Base-by-base conservation (phyloP, 2,888 invertebrate genomes). In the Thymelicus sylvestris region DNA sequence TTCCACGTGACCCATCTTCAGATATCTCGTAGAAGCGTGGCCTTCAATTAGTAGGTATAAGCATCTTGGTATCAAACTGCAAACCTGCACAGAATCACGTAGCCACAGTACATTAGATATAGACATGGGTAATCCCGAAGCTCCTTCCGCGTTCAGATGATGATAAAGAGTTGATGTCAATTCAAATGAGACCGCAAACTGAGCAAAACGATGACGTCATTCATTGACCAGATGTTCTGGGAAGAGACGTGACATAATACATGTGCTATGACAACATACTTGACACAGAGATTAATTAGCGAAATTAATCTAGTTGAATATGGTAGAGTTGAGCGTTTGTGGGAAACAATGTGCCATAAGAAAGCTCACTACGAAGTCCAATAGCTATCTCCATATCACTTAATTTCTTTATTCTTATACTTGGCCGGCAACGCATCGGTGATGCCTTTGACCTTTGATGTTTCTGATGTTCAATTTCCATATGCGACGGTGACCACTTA, bases 81-180 rank as follows among this genome's bases (percentile, higher is more conserved):
- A 31, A 31, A 57, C 31, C 12, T 57, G 31, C 15, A 8, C 19
- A 15, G 15, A 52, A 52, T 15, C 15, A 52, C 50, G 50, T 19
- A 52, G 50, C 50, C 50, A 19, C 7, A 15, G 2, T 50, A n/a
- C 15, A 19, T 6, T 19, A 7, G 50, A 52, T 15, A 52, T 52
- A 52, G 50, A 15, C 50, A 7, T 52, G 50, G 15, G 50, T 52
- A 52, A 52, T 52, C 50, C 50, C 50, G 8, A 47, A 8, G 19
- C 50, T 52, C 15, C 50, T 52, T 52, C 50, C 50, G 50, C 15
- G 19, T 52, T 15, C 0, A 15, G 50, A 52, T 19, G 50, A 52
- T 19, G 50, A 52, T 52, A 52, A 52, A 52, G 50, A 47, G 47
- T 31, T 31, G 31, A 52, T 52, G 50, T 52, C 50, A 52, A 52